Percentiles rank a stretch among this genome's conserved stretches.
Evolutionary conservation across 2,113 vertebrate species (phyloP).

Genomic region (Seriola dumerili): DNA sequence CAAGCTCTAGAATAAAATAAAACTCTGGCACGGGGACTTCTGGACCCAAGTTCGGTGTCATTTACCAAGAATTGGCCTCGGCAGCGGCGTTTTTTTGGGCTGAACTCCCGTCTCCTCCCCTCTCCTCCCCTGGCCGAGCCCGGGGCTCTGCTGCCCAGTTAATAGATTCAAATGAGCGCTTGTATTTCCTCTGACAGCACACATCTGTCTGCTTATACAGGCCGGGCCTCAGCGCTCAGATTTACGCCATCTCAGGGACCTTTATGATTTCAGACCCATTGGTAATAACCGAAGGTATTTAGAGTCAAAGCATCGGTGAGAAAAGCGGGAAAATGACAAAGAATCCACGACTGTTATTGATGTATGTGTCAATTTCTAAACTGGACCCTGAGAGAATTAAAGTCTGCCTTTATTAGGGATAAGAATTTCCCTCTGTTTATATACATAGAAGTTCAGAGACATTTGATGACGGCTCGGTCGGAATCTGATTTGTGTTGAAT

Average conservation of each 20-base stretch:
- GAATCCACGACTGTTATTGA: conserved; percentile 49
- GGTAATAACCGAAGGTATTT: conserved; percentile 57
- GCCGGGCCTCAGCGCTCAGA: conserved; percentile 23
- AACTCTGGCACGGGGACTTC: conserved; percentile 34
- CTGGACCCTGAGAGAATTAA: conserved; percentile 17
- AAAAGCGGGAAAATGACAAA: conserved; percentile 33
- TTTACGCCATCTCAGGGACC: conserved; percentile 45
- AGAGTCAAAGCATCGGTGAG: conserved; percentile 18
- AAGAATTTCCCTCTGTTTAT: conserved; percentile 28
- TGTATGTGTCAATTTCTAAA: conserved; percentile 34
- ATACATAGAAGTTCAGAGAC: conserved; percentile 36
- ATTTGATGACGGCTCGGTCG: conserved; percentile 18
- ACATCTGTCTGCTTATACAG: conserved; percentile 78
- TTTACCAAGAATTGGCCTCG: background rate
- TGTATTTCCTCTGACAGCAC: conserved; percentile 81
- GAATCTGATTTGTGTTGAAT: conserved; percentile 41
- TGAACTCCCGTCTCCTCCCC: background rate
- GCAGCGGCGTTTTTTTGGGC: background rate
- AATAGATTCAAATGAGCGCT: conserved; percentile 82
- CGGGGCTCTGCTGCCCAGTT: conserved; percentile 49
- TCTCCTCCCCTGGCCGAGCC: conserved; percentile 23
- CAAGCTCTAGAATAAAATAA: conserved; percentile 8
- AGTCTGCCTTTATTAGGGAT: conserved; percentile 2
- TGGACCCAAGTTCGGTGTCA: background rate
- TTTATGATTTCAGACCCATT: conserved; percentile 25